Percentiles rank a stretch among this genome's conserved stretches.
phyloP scores from a whole-genome alignment of 2,797 vertebrate species.

The Alauda arvensis region DNA sequence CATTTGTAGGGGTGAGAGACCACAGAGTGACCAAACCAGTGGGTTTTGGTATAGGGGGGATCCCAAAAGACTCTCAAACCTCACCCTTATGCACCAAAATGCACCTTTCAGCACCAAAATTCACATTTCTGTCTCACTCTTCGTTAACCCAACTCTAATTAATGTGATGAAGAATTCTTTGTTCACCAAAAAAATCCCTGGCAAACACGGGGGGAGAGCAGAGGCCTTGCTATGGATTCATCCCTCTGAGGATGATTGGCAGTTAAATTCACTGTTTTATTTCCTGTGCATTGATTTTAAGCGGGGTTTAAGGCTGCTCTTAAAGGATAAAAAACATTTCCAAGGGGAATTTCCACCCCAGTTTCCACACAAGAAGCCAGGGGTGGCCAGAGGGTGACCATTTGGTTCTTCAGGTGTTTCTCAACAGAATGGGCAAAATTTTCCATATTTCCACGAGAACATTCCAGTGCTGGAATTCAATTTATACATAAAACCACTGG shows the following conservation, averaged over 20 bases:
- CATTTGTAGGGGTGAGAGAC: background rate
- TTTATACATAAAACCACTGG: background rate
- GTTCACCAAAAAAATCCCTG: background rate
- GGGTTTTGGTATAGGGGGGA: background rate
- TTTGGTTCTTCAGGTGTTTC: background rate
- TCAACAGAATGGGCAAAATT: background rate
- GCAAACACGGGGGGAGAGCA: background rate
- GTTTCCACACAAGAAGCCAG: background rate
- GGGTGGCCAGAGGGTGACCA: background rate
- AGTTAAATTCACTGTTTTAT: background rate
- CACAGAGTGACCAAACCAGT: rapidly evolving
- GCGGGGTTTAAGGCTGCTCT: background rate
- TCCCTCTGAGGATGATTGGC: background rate
- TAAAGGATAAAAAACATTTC: background rate
- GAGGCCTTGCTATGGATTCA: background rate
- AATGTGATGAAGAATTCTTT: background rate
- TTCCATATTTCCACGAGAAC: background rate
- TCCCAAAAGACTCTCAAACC: background rate
- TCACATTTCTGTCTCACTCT: background rate
- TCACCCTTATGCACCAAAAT: background rate
- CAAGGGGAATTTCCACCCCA: background rate
- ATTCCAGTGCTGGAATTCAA: background rate
- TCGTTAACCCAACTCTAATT: background rate
- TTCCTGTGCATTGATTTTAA: background rate
- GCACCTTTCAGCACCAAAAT: background rate